Evolutionary conservation across 2,888 invertebrate species (phyloP).

Genomic region (Heliconius charithonia): DNA sequence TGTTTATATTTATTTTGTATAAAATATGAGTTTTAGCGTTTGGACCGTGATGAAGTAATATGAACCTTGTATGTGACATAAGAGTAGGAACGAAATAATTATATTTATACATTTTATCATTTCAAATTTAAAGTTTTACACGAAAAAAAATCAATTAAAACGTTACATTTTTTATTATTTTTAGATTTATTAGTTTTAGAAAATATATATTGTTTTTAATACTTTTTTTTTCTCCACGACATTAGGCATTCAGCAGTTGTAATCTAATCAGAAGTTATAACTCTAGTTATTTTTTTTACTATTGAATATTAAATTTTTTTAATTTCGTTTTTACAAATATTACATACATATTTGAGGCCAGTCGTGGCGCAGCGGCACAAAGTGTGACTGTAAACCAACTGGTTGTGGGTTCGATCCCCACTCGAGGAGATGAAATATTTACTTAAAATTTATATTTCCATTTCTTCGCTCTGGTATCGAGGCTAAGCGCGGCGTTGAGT

Average conservation of each 20-base stretch:
- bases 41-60: not conserved
- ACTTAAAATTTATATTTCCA: too few species aligned
- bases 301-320: not conserved
- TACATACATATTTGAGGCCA: too few species aligned
- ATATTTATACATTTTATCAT: not conserved
- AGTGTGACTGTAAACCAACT: too few species aligned
- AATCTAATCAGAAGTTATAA: not conserved
- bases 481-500: too few species aligned
- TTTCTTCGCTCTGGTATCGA: too few species aligned
- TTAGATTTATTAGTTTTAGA: too few species aligned
- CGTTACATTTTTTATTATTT: not conserved
- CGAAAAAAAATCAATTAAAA: too few species aligned
- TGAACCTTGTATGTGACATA: not conserved
- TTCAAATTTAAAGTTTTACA: not conserved
- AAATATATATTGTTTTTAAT: not conserved
- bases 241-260: not conserved
- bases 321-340: not conserved
- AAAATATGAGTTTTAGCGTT: conserved; percentile 7
- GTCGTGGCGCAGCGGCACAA: too few species aligned
- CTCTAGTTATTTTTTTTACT: not conserved
- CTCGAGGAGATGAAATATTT: too few species aligned
- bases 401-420: too few species aligned
- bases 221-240: not conserved
- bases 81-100: not conserved
- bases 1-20: conserved; percentile 3